Base-by-base conservation (phyloP, 2,113 vertebrate genomes). In the Ancistrus triradiatus region DNA sequence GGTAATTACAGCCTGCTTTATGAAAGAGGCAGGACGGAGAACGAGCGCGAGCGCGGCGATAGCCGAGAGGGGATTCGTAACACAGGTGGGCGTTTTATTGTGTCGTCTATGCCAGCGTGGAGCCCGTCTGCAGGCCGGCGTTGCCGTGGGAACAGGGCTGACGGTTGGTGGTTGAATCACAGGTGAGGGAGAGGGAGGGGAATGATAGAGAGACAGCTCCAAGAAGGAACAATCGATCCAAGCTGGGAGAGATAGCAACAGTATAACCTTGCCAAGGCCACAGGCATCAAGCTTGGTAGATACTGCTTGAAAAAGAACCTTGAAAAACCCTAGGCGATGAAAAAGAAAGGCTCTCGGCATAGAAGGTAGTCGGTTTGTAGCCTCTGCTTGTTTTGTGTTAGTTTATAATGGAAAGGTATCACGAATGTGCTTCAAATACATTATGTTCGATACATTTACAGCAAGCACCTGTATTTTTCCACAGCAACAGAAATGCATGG, bases 1-100 rank as follows among this genome's bases (percentile, higher is more conserved):
- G 66, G 77, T 84, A 81, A 87, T 88, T 86, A 86, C 78, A 81
- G 72, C 55, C 68, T 18, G 51, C 56, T 40, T 60, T 70, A 76
- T 65, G 66, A 69, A 70, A 77, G 73, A 76, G 68, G 66, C 68
- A 73, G 76, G 64, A 63, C 40, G 27, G 42, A 71, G 10, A 51
- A 59, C 31, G 66, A 40, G 67, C 27, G 50, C 60, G 56, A 52
- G 21, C 14, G 27, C 14, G 63, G 17, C 17, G 14, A 42, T 42
- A n/a, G 47, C 35, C 17, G 35, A 24, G 14, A 56, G 63, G 64
- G 60, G 59, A 18, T 44, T 59, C 59, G 61, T 52, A 65, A 75
- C 66, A 69, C 72, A 75, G 68, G 73, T 71, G 73, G 73, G 73
- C 53, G 59, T 75, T 75, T 75, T 75, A 75, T 75, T 76, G 74